Evolutionary conservation across 1,140 invertebrate species (phyloP).

Genomic region (Campoletis sonorensis): DNA sequence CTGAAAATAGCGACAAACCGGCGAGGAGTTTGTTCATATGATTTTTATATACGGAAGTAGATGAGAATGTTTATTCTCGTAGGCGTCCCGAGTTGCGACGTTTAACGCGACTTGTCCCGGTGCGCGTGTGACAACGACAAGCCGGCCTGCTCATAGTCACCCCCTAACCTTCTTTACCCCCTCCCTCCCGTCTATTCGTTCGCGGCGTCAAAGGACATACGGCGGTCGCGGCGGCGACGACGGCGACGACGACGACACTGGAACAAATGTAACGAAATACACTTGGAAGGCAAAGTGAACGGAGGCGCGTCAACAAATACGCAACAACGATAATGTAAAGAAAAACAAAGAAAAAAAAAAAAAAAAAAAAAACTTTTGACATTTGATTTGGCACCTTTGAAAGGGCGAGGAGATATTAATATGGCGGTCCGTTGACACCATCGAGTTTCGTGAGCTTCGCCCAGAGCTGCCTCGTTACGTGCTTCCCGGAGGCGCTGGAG

Average conservation of each 20-base stretch:
- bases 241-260: neutral
- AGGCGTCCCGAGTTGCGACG: neutral
- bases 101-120: neutral
- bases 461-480: constrained; percentile 43
- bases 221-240: neutral
- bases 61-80: neutral
- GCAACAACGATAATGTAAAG: neutral
- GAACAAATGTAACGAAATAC: too few species aligned
- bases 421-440: constrained; percentile 70
- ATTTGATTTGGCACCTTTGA: too few species aligned
- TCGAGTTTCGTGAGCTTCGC: constrained; percentile 57
- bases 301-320: neutral
- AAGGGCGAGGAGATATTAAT: constrained; percentile 66
- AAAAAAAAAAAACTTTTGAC: too few species aligned
- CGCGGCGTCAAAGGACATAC: neutral
- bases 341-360: too few species aligned
- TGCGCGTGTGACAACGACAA: neutral
- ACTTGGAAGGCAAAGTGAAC: too few species aligned
- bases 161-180: neutral
- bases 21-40: too few species aligned
- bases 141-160: neutral
- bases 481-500: constrained; percentile 32
- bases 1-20: too few species aligned
- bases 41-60: neutral
- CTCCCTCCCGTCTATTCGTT: neutral